These are phyloP conservation scores for Ostrea denselamellosa DNA, from an alignment of 1,140 invertebrate species.

Conservation along the genomic window DNA sequence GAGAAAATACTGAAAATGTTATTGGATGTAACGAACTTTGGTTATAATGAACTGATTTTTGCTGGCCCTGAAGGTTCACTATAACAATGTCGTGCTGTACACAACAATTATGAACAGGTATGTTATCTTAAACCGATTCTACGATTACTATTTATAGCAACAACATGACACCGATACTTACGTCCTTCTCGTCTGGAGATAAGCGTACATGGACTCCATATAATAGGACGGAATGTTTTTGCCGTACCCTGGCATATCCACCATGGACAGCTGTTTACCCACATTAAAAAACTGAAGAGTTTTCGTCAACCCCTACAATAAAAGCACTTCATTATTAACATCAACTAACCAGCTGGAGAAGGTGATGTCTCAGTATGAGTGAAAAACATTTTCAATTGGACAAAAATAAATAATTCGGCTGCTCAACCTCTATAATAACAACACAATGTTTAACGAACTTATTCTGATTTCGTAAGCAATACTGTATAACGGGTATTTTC, in stretches of 20 bases:
- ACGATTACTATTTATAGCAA: no score
- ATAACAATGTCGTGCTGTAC: no score
- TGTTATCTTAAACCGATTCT: no score
- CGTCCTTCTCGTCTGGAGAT: conserved; percentile 68
- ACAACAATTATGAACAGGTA: no score
- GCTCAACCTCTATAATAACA: neutral
- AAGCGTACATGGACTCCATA: conserved; percentile 69
- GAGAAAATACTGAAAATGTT: no score
- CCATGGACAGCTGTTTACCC: conserved; percentile 65
- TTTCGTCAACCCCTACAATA: conserved; percentile 73
- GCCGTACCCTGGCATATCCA: conserved; percentile 77
- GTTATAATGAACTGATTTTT: no score
- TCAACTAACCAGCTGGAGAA: neutral
- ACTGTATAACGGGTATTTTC: no score
- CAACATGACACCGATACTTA: conserved; percentile 47
- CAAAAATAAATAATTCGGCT: neutral
- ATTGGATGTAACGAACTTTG: no score
- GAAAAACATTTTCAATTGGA: no score
- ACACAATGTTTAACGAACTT: neutral
- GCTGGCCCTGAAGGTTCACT: no score
- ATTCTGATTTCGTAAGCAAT: neutral
- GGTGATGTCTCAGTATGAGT: neutral
- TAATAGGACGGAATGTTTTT: conserved; percentile 74
- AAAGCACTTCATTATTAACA: neutral
- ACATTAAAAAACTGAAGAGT: conserved; percentile 73